Base-by-base conservation (phyloP, 2,888 invertebrate species). In the Argynnis bischoffii region DNA sequence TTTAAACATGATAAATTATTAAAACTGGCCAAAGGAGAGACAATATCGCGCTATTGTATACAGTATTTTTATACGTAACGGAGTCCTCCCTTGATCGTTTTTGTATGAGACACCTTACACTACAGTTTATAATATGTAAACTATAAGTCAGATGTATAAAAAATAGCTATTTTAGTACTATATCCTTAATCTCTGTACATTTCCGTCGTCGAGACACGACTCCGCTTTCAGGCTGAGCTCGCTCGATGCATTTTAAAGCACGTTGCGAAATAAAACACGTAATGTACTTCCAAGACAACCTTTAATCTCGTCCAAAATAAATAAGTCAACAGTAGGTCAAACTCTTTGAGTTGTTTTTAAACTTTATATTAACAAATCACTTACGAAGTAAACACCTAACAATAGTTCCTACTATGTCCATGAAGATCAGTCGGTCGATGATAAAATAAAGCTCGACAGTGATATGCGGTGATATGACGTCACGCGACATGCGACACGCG, bases 301-400 rank as follows among this genome's bases (percentile, higher is more conserved):
- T 92, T 90, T 91, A 91, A 84, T 91, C 84, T 90, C 87, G 85
- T 90, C 87, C 88, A 89, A 91, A 91, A 90, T 89, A 89, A 90
- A 86, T 83, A 84, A 86, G 81, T 90, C 88, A 92, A 92, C 91
- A 91, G 87, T 88, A 88, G 87, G 88, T 89, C 87, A 86, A 87
- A 91, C 90, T 90, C 90, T 90, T 90, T 80, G 90, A 90, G 90
- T 90, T 85, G 80, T 84, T 69, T 85, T 83, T 85, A 82, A 87
- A 87, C 82, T 84, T 85, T 87, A 85, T 79, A 85, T 81, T 87
- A 90, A 91, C 90, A 90, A 89, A 90, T 88, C 83, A 81, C 85
- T 79, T 86, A 80, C 75, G 79, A 80, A 81, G 80, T 79, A 79
- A 77, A 81, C 85, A 84, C 75, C 81, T 84, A 85, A 77, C 73